Base-by-base conservation (phyloP, 2,888 invertebrate genomes). In the Macrophya alboannulata region DNA sequence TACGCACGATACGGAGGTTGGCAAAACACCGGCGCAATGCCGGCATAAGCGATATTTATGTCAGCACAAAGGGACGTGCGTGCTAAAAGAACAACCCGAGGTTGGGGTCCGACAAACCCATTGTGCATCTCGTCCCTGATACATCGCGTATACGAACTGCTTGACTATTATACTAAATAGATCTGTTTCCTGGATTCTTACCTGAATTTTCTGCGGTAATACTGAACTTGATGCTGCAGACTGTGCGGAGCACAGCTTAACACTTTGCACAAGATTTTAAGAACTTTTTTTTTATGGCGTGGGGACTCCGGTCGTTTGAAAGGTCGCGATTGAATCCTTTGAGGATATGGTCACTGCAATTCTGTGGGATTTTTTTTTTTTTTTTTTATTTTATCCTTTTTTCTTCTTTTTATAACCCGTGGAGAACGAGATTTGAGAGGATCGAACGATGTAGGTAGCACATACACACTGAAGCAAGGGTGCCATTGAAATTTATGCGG, bases 21-120 rank as follows among this genome's bases (percentile, higher is more conserved):
- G 92, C 93, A 93, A 93, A 93, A 93, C 93, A 93, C 91, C 91
- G 92, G 89, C 92, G 90, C 92, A 90, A 90, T 89, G 92, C 90
- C 90, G 88, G 90, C 91, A 93, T 92, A 92, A 93, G 91, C 93
- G 93, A 93, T 93, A 93, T 93, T 93, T 93, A 93, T 93, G 93
- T 92, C 93, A 91, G 92, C 92, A 92, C 92, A 93, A 93, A 93
- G 92, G 91, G 90, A 90, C 90, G 90, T 83, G 81, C 86, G 83
- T 83, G 89, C 89, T 89, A 92, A 93, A 93, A 93, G 92, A 92
- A 91, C 93, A 93, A 91, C 91, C 89, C 86, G 83, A 83, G 43
- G 65, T 83, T 83, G 51, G 83, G 83, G 83, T 83, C 79, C 68
- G 48, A 43, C 68, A 40, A 10, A 81, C 4, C 59, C 81, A 81